Percentiles rank a stretch among this genome's conserved stretches.
These are phyloP conservation scores for Pocillopora damicornis DNA, from an alignment of 64 coral and sea anemone genomes.

Conservation along the genomic window DNA sequence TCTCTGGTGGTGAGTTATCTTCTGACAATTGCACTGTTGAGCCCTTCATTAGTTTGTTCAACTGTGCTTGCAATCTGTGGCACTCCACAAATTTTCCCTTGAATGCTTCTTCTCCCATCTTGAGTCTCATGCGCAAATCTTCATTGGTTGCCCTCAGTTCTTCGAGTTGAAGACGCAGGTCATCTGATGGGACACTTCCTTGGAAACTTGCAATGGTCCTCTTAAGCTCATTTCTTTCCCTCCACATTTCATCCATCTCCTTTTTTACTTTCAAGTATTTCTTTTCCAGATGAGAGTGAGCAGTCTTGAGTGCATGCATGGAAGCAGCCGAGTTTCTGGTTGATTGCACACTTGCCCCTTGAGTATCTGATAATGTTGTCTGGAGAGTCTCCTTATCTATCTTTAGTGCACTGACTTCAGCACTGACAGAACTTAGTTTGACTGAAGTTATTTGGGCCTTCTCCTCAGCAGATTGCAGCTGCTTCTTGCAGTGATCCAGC, in stretches of 20 bases:
- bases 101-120: constrained; percentile 96
- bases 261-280: constrained; percentile 84
- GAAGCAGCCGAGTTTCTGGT: constrained; percentile 82
- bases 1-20: not conserved
- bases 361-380: constrained; percentile 56
- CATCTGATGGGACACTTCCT: constrained; percentile 57
- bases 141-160: constrained; percentile 86
- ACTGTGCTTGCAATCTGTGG: constrained; percentile 53
- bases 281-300: constrained; percentile 85
- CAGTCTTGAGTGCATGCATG: constrained; percentile 93
- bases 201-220: constrained; percentile 67
- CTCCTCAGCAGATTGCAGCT: constrained; percentile 46
- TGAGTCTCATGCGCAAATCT: constrained; percentile 81
- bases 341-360: constrained; percentile 51
- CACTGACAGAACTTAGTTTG: constrained; percentile 50
- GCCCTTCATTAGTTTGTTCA: constrained; percentile 63
- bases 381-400: constrained; percentile 60
- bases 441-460: constrained; percentile 16
- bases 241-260: constrained; percentile 82
- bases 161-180: constrained; percentile 83
- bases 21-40: constrained; percentile 33
- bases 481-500: constrained; percentile 43
- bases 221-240: constrained; percentile 84
- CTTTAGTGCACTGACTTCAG: constrained; percentile 52
- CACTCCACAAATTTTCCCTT: constrained; percentile 96